These are phyloP conservation scores for Varanus salvator DNA, from an alignment of 2,113 vertebrate species.

Conservation along the genomic window DNA sequence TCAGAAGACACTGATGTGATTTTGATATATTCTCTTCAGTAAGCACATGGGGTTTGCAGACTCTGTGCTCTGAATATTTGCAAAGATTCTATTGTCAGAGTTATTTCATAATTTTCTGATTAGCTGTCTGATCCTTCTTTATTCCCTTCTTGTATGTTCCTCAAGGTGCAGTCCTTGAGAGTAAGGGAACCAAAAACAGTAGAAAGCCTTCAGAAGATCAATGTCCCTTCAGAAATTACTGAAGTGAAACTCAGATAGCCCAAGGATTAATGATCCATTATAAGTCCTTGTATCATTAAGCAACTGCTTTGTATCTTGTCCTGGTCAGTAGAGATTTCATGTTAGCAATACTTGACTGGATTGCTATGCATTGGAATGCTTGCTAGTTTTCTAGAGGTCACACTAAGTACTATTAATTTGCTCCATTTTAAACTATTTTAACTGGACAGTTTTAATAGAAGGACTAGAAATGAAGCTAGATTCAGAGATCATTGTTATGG, in stretches of 20 bases:
- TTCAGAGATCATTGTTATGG: neutral
- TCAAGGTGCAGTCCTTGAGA: slow-evolving; percentile 27
- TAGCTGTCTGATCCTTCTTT: slow-evolving; percentile 5
- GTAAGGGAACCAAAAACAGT: slow-evolving; percentile 30
- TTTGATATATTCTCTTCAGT: neutral
- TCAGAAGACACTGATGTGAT: neutral
- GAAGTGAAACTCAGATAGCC: slow-evolving; percentile 39
- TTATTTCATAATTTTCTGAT: neutral
- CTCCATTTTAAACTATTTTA: neutral
- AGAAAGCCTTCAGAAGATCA: slow-evolving; percentile 29
- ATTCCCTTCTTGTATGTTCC: neutral
- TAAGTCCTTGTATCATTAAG: slow-evolving; percentile 48
- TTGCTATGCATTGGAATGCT: slow-evolving; percentile 40
- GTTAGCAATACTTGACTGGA: slow-evolving; percentile 49
- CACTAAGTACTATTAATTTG: slow-evolving; percentile 31
- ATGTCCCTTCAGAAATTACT: slow-evolving; percentile 32
- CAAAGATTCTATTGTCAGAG: neutral
- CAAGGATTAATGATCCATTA: slow-evolving; percentile 40
- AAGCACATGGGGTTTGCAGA: neutral
- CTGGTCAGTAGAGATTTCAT: slow-evolving; percentile 54
- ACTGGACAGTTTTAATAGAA: neutral
- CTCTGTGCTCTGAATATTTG: slow-evolving; percentile 4
- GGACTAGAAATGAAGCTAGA: neutral
- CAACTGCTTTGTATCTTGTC: slow-evolving; percentile 49
- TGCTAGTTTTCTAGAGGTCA: neutral